Evolutionary conservation across 2,113 vertebrate species (phyloP), one percentile per base, ranked within the genome.

Genomic region (Arenaria interpres): DNA sequence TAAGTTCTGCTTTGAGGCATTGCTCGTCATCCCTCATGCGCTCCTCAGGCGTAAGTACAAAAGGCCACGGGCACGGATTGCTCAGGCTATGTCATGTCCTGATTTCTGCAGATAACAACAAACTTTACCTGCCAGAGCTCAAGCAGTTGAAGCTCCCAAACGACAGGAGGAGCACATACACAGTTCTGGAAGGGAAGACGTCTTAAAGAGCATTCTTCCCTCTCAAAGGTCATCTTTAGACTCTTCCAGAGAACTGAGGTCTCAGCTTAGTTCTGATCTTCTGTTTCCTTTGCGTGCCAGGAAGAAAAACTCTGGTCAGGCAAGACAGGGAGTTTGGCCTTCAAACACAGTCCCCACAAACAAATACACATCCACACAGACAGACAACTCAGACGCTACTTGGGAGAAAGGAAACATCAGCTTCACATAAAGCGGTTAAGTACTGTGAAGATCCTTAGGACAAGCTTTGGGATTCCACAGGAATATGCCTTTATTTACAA

Each of bases 51-150:
- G 14, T 1, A 18, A 56, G 39, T 19, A 5, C 33, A 80, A 76
- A 76, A 91, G 30, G 79, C 23, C 25, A 59, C 0, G 0, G 6
- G 19, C 32, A 28, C 0, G 0, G 32, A 56, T 7, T 72, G 48
- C 28, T 80, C 59, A 48, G 25, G 27, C 50, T 56, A 25, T 0
- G 2, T n/a, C 78, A 51, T 0, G 0, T 12, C n/a, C 54, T 0
- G 1, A 51, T 56, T 73, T 56, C 84, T 80, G 39, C 39, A 76
- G 35, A 85, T 8, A 2, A 2, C 41, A 85, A 39, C 4, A 46
- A 85, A 35, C 27, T 39, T 4, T 10, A 27, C 20, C 32, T 79
- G 37, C 56, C 2, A 8, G 50, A 87, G 17, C 17, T 78, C 23
- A 69, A 37, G 22, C n/a, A 57, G 33, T 14, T 24, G 25, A 88